Percentiles rank a stretch among this genome's conserved stretches.
phyloP scores from a whole-genome alignment of 2,888 invertebrate species.

The Trichopoda pennipes region DNA sequence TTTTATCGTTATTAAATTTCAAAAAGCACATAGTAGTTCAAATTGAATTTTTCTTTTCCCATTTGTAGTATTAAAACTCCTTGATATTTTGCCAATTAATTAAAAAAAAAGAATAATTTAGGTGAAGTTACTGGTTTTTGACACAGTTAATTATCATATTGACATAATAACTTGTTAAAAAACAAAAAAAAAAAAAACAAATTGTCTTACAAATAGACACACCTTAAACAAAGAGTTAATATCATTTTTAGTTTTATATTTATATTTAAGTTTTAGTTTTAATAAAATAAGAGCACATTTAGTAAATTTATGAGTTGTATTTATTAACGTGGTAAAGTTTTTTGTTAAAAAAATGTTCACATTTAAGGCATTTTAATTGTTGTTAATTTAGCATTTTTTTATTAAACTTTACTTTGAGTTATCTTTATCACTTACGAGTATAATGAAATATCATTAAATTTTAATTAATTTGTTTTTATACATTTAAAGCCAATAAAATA shows the following conservation, averaged over 20 bases:
- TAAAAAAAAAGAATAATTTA: slow-evolving; percentile 18
- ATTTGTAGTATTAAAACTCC: slow-evolving; percentile 41
- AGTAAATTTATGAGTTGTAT: slow-evolving; percentile 57
- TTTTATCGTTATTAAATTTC: slow-evolving; percentile 53
- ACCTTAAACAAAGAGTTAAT: slow-evolving; percentile 51
- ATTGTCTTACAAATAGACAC: slow-evolving; percentile 48
- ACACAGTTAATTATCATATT: slow-evolving; percentile 41
- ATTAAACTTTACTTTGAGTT: slow-evolving; percentile 67
- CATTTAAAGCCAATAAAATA: slow-evolving; percentile 57
- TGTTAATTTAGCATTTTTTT: slow-evolving; percentile 70
- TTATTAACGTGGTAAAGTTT: slow-evolving; percentile 44
- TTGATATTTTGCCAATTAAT: slow-evolving; percentile 34
- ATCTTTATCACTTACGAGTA: slow-evolving; percentile 67
- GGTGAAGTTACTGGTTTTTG: slow-evolving; percentile 47
- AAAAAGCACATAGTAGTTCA: slow-evolving; percentile 43
- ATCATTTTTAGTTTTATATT: slow-evolving; percentile 19
- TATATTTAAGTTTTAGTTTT: slow-evolving; percentile 28
- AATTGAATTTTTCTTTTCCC: slow-evolving; percentile 16
- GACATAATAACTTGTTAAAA: slow-evolving; percentile 15
- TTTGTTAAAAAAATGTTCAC: slow-evolving; percentile 68
- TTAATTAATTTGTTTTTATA: slow-evolving; percentile 30
- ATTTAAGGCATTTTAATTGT: slow-evolving; percentile 57
- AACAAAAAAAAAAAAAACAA: no score
- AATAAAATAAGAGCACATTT: slow-evolving; percentile 67
- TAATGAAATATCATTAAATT: slow-evolving; percentile 73